Conservation (phyloP, 1,140 invertebrate species). For the Eupeodes corollae region DNA sequence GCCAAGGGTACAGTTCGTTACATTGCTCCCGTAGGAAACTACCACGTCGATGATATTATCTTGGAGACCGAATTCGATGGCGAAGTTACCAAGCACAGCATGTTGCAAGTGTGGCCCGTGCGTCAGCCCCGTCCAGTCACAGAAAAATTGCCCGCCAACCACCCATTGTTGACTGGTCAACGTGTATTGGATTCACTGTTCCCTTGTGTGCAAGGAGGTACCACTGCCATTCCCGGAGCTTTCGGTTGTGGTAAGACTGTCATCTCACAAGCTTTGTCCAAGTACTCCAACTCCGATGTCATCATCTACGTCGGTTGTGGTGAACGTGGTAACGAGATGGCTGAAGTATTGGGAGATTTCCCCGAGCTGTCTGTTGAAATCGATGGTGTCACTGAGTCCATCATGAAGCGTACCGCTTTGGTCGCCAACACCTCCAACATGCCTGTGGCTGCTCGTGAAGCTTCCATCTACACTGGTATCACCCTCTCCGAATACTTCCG, state of each 20-base stretch:
- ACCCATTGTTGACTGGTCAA: slow-evolving; percentile 95
- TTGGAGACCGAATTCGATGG: slow-evolving; percentile 98
- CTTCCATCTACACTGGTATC: slow-evolving; percentile 96
- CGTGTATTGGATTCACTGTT: slow-evolving; percentile 96
- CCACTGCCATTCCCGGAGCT: slow-evolving; percentile 94
- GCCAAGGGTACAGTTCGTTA: slow-evolving; percentile 94
- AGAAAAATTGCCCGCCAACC: slow-evolving; percentile 97
- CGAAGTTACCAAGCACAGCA: slow-evolving; percentile 79
- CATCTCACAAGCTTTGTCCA: slow-evolving; percentile 83
- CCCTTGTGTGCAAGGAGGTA: slow-evolving; percentile 98
- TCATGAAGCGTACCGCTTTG: slow-evolving; percentile 98
- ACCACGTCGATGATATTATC: slow-evolving; percentile 89
- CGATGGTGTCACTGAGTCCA: slow-evolving; percentile 91
- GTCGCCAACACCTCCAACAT: slow-evolving; percentile 99
- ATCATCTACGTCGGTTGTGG: slow-evolving; percentile 99
- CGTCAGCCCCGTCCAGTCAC: slow-evolving; percentile 94
- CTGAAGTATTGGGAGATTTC: slow-evolving; percentile 93
- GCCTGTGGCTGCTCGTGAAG: slow-evolving; percentile 99
- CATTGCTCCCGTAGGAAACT: slow-evolving; percentile 86
- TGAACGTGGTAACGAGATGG: slow-evolving; percentile 85
- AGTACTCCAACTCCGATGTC: slow-evolving; percentile 99
- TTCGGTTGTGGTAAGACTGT: slow-evolving; percentile 97
- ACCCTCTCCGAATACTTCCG: slow-evolving; percentile 97
- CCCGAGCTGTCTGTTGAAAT: slow-evolving; percentile 96
- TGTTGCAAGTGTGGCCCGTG: slow-evolving; percentile 96